Evolutionary conservation across 2,888 invertebrate species (phyloP).

Genomic region (Ennomos quercinarius): DNA sequence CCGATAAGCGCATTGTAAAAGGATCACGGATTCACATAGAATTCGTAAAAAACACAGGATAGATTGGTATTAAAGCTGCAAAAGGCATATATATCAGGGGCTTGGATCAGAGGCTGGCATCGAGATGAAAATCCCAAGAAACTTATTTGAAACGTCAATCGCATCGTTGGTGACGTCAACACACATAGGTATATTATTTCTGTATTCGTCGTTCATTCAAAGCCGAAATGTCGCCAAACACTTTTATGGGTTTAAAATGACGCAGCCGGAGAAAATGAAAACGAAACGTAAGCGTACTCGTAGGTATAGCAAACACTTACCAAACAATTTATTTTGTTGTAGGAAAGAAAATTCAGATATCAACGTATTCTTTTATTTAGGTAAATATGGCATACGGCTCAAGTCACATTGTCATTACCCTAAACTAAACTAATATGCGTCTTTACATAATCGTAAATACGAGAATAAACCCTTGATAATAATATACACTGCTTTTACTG

Average conservation of each 20-base stretch:
- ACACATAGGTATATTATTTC: constrained; percentile 26
- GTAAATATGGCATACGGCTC: too few species aligned
- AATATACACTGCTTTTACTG: too few species aligned
- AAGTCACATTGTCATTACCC: too few species aligned
- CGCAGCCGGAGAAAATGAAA: constrained; percentile 23
- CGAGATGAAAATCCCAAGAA: constrained; percentile 44
- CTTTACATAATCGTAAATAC: too few species aligned
- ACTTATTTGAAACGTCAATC: constrained; percentile 55
- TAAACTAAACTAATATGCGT: too few species aligned
- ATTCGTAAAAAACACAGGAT: too few species aligned
- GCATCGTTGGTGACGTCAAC: constrained; percentile 38
- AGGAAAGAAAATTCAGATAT: too few species aligned
- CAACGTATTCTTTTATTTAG: too few species aligned
- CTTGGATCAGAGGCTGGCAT: constrained; percentile 39
- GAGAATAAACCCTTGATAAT: too few species aligned
- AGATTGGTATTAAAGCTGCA: constrained; percentile 1
- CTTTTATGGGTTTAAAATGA: constrained; percentile 37
- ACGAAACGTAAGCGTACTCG: constrained; percentile 3
- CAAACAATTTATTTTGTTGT: background rate
- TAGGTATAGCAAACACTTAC: too few species aligned
- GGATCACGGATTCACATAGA: too few species aligned
- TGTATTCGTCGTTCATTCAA: constrained; percentile 15
- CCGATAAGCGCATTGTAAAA: too few species aligned
- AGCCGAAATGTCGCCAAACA: constrained; percentile 23
- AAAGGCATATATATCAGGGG: constrained; percentile 38